Evolutionary conservation across 1,140 invertebrate species (phyloP).

Genomic region (Euwallacea similis): DNA sequence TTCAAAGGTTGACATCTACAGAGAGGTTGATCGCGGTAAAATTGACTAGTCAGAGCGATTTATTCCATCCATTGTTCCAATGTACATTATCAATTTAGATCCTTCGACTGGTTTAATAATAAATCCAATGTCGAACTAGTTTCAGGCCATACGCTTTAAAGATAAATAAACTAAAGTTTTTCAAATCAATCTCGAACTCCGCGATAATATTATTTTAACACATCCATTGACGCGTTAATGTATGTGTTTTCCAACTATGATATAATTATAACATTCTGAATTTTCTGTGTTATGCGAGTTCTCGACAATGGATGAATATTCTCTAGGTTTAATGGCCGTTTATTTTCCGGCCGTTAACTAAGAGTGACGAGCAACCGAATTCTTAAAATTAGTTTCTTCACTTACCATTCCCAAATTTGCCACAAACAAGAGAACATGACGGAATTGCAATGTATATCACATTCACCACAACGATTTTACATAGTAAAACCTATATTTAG

Average conservation of each 20-base stretch:
- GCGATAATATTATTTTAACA: slow-evolving; percentile 18
- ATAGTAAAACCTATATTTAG: slow-evolving; percentile 15
- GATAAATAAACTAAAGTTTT: slow-evolving; percentile 7
- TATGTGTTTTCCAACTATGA: background rate
- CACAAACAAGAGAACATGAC: slow-evolving; percentile 67
- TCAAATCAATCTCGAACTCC: slow-evolving; percentile 2
- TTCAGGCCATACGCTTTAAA: background rate
- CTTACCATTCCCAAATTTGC: slow-evolving; percentile 67
- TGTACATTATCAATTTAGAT: no score
- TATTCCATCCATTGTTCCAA: no score
- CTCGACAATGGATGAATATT: no score
- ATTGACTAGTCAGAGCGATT: no score
- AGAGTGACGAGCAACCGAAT: no score
- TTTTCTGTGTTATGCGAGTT: background rate
- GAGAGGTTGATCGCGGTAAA: no score
- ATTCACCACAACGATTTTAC: background rate
- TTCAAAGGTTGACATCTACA: no score
- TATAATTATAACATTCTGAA: background rate
- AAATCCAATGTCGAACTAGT: background rate
- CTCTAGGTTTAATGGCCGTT: no score
- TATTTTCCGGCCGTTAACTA: no score
- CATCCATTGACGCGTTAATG: background rate
- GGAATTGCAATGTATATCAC: slow-evolving; percentile 8
- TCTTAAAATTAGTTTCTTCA: no score
- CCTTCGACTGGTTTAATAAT: no score